Base-by-base conservation (phyloP, 2,113 vertebrate species). In the Abramis brama region DNA sequence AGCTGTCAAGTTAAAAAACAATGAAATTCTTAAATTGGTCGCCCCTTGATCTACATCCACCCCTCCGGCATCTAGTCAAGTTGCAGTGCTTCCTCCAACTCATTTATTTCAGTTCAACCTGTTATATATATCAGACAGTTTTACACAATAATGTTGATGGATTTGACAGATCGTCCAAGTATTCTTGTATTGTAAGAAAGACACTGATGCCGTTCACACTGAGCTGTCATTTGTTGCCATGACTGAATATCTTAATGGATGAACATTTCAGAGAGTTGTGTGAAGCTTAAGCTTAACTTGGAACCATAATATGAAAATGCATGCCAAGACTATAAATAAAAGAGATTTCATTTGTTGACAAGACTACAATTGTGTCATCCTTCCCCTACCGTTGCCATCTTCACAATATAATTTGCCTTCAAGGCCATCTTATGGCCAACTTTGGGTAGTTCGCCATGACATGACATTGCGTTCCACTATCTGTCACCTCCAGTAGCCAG, bases 1-100 rank as follows among this genome's bases (percentile, higher is more conserved):
- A 90, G 91, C 93, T 94, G 92, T 93, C 94, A 91, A 86, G 85
- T 89, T 89, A 81, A 88, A 91, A 89, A 91, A 91, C 88, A 91
- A 90, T 90, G 89, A 93, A 91, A 87, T 85, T 79, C 83, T 91
- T 86, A 91, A 91, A 91, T 91, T 87, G 85, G 89, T 85, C 64
- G 75, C 84, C 57, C 81, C 79, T 88, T 90, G 87, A 86, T 89
- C 87, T 88, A 52, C 82, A 84, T 83, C 79, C 83, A 77, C 30
- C 12, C 76, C 25, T 76, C 43, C 36, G 71, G 52, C 77, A 59
- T 50, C 82, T 86, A 55, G 83, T 68, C 66, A 52, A 73, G 84
- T 62, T 50, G 6, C 85, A 59, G 45, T 57, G 19, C 76, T 83
- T 73, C 82, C 33, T 86, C 76, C 57, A 55, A 84, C 82, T 82